Percentiles rank a stretch among this genome's conserved stretches.
Conservation (phyloP, 2,888 invertebrate species). For the Drosophila pseudotalamancana region DNA sequence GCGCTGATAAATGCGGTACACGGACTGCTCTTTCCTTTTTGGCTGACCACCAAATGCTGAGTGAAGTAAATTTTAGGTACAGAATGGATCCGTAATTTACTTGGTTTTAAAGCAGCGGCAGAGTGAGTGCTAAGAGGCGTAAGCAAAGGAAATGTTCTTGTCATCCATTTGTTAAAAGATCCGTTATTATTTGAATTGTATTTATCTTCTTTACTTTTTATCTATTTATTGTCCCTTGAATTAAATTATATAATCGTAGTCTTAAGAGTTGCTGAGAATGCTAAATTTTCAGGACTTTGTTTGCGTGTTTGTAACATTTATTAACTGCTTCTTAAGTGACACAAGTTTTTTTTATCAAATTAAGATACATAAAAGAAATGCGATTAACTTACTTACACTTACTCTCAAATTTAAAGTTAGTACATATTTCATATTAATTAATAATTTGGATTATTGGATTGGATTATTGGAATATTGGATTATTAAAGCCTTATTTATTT, state of each 20-base stretch:
- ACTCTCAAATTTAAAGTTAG: not conserved
- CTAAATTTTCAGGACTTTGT: not conserved
- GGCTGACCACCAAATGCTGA: constrained; percentile 19
- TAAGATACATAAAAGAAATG: no score
- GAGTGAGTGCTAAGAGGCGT: constrained; percentile 3
- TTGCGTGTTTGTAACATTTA: constrained; percentile 1
- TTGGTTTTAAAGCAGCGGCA: constrained; percentile 33
- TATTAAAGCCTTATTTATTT: no score
- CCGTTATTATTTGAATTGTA: not conserved
- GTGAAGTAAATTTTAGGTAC: not conserved
- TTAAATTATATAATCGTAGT: constrained; percentile 4
- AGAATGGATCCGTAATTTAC: constrained; percentile 31
- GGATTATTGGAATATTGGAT: no score
- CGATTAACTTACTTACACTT: not conserved
- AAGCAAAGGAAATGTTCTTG: not conserved
- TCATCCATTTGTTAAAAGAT: constrained; percentile 3
- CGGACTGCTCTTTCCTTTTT: constrained; percentile 20
- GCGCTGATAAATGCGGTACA: constrained; percentile 67
- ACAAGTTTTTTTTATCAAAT: not conserved
- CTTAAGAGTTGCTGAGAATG: not conserved
- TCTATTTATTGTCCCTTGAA: not conserved
- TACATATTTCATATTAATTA: no score
- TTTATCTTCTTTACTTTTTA: not conserved
- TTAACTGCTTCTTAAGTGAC: not conserved
- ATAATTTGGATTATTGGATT: no score